Percentiles rank a stretch among this genome's conserved stretches.
Conservation (phyloP, 2,113 vertebrate species). For the Dascyllus trimaculatus region DNA sequence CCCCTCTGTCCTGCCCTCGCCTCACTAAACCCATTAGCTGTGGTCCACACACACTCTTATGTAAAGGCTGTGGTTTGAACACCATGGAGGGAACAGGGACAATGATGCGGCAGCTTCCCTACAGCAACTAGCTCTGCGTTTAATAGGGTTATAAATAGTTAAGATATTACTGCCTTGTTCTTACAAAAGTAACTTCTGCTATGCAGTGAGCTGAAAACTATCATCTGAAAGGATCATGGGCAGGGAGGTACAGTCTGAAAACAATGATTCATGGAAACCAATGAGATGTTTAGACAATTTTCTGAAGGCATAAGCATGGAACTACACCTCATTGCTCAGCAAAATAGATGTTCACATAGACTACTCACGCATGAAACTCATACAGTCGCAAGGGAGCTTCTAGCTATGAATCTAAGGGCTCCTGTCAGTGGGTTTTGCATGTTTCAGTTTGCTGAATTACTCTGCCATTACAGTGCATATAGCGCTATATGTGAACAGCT, state of each 20-base stretch:
- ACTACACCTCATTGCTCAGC: conserved; percentile 9
- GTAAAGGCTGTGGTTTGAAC: conserved; percentile 66
- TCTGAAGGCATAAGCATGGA: not conserved
- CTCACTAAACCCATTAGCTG: conserved; percentile 73
- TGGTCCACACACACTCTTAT: conserved; percentile 50
- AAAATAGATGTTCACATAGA: conserved; percentile 4
- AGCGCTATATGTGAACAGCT: not conserved
- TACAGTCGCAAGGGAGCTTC: not conserved
- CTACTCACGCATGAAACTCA: not conserved
- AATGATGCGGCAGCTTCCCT: conserved; percentile 34
- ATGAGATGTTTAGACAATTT: not conserved
- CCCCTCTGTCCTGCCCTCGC: conserved; percentile 52
- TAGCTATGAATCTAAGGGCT: not conserved
- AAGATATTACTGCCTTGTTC: conserved; percentile 33
- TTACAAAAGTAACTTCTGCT: conserved; percentile 33
- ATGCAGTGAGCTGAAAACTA: conserved; percentile 10
- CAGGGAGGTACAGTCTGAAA: conserved; percentile 19
- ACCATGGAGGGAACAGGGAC: conserved; percentile 43
- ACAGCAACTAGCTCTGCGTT: conserved; percentile 40
- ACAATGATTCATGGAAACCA: conserved; percentile 17
- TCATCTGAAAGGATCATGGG: conserved; percentile 1
- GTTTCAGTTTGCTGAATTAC: not conserved
- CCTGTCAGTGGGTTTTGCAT: not conserved
- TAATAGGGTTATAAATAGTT: conserved; percentile 65
- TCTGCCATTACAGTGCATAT: not conserved